These are phyloP conservation scores for Brachyopa scutellaris DNA, from an alignment of 2,888 invertebrate species.

Conservation along the genomic window DNA sequence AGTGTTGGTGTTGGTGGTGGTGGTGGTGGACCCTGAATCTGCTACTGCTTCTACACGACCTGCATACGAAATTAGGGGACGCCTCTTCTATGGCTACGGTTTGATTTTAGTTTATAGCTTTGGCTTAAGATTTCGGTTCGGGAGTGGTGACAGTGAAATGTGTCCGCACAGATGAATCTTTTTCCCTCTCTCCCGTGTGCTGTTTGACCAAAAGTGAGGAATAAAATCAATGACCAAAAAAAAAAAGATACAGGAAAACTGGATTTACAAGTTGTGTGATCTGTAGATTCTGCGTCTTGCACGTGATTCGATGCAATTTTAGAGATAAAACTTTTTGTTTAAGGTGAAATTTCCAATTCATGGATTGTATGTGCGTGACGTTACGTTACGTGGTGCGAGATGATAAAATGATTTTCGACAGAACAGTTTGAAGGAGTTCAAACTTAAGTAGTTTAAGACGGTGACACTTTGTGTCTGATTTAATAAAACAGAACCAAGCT, in stretches of 20 bases:
- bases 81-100: slow-evolving; percentile 51
- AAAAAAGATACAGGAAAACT: slow-evolving; percentile 47
- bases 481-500: too few species aligned
- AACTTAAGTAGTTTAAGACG: too few species aligned
- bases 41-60: slow-evolving; percentile 46
- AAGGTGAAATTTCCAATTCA: slow-evolving; percentile 61
- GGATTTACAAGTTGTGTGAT: slow-evolving; percentile 71
- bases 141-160: slow-evolving; percentile 42
- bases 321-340: slow-evolving; percentile 56
- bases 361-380: slow-evolving; percentile 60
- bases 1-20: slow-evolving; percentile 40
- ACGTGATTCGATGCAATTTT: slow-evolving; percentile 68
- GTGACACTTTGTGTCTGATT: too few species aligned
- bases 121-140: slow-evolving; percentile 49
- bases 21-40: slow-evolving; percentile 57
- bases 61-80: slow-evolving; percentile 69
- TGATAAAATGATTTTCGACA: slow-evolving; percentile 1
- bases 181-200: slow-evolving; percentile 27
- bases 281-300: slow-evolving; percentile 68
- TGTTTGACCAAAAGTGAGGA: slow-evolving; percentile 36
- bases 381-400: slow-evolving; percentile 29
- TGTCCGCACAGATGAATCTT: slow-evolving; percentile 62
- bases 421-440: background rate
- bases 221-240: background rate
- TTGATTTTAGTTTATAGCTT: slow-evolving; percentile 65